These are phyloP conservation scores for Heterochromis multidens DNA, from an alignment of 2,113 vertebrate genomes.

Conservation along the genomic window DNA sequence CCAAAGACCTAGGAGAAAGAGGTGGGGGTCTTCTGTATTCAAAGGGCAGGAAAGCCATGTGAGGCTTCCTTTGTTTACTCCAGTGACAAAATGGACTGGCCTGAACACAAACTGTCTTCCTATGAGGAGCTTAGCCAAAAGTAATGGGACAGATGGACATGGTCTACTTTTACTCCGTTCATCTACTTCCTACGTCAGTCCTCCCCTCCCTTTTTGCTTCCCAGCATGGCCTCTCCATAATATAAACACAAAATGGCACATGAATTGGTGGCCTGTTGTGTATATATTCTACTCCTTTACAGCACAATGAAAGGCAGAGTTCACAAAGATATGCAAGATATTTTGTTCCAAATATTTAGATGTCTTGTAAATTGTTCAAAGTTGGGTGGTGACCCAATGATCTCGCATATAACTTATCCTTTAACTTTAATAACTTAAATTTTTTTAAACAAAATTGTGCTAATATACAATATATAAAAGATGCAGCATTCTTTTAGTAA, in stretches of 20 bases:
- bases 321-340: slow-evolving; percentile 41
- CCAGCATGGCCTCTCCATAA: slow-evolving; percentile 21
- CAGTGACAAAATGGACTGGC: slow-evolving; percentile 52
- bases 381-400: slow-evolving; percentile 27
- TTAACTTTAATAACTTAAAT: background rate
- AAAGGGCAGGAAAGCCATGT: slow-evolving; percentile 69
- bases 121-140: slow-evolving; percentile 42
- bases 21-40: slow-evolving; percentile 42
- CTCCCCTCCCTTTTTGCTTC: slow-evolving; percentile 27
- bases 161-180: slow-evolving; percentile 46
- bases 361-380: slow-evolving; percentile 45
- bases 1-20: slow-evolving; percentile 38
- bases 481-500: background rate
- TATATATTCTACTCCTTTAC: slow-evolving; percentile 36
- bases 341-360: slow-evolving; percentile 61
- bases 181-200: slow-evolving; percentile 48
- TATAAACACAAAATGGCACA: slow-evolving; percentile 42
- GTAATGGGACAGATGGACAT: slow-evolving; percentile 32
- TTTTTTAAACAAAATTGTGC: background rate
- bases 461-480: background rate
- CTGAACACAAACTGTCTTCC: slow-evolving; percentile 47
- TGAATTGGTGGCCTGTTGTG: slow-evolving; percentile 35
- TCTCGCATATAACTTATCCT: slow-evolving; percentile 25
- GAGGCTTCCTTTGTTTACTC: slow-evolving; percentile 73
- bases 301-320: slow-evolving; percentile 55